Conservation (phyloP, 2,888 invertebrate genomes). For the Rhopalosiphum nymphaeae region DNA sequence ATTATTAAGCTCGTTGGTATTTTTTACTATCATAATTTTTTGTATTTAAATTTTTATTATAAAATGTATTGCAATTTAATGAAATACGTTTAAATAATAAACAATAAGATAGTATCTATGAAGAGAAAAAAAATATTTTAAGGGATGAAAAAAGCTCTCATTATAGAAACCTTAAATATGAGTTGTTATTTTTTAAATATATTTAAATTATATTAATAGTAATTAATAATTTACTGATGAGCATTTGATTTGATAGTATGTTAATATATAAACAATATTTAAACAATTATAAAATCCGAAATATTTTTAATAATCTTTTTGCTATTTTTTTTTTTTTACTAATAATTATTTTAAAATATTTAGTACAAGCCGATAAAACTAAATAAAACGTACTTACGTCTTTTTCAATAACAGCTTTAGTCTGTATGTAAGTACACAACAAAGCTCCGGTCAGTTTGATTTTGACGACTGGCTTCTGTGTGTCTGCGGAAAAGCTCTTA, state of each 20-base stretch:
- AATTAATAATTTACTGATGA: neutral
- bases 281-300: neutral
- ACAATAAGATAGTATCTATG: neutral
- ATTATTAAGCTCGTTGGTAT: neutral
- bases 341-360: neutral
- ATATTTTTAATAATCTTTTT: neutral
- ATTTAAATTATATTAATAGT: neutral
- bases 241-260: neutral
- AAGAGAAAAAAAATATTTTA: neutral
- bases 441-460: conserved; percentile 59
- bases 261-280: too few relatives aligned
- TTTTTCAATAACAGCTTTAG: conserved; percentile 48
- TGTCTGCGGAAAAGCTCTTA: conserved; percentile 63
- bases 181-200: neutral
- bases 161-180: neutral
- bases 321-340: neutral
- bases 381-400: conserved; percentile 54
- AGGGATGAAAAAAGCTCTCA: neutral
- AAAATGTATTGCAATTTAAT: neutral
- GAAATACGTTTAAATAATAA: neutral
- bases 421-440: conserved; percentile 37
- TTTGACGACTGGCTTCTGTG: conserved; percentile 61
- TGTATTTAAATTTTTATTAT: neutral
- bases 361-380: neutral
- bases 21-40: neutral